Base-by-base conservation (phyloP, 1,140 invertebrate genomes). In the Ceratoteleas bidentatus region DNA sequence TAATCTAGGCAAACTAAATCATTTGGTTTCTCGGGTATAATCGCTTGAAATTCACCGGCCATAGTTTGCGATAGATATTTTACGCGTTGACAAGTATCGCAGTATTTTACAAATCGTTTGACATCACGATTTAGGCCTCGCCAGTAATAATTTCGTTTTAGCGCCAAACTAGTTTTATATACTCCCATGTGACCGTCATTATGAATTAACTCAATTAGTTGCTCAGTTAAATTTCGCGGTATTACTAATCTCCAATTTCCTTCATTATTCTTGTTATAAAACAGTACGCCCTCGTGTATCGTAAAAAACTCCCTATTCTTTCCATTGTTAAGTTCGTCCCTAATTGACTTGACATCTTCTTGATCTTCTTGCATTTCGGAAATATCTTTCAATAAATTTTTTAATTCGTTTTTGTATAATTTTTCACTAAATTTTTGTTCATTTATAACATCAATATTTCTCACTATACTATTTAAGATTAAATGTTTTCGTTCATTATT, bases 141-240 rank as follows among this genome's bases (percentile, higher is more conserved):
- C 49, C 49, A 24, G 16, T 52, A 52, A 24, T 16, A 52, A 16
- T 52, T 52, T 3, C 15, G 5, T 52, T 52, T 52, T 16, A 52
- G 8, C 6, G 14, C 49, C 0, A 0, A 52, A 4, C 1, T 24
- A 7, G 49, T 52, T 52, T 52, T 52, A 52, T 24, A 52, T 8
- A 16, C 15, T 2, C 15, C 49, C 49, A 52, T 16, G 10, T 24
- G 49, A 7, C 49, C 49, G 7, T 52, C 15, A 16, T 24, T 24
- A 8, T 52, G 49, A 52, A 52, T 11, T 24, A 52, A 16, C 4
- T 8, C 15, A 16, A 52, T 24, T 8, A 52, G 1, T 9, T 24
- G 5, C 5, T 52, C 8, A 4, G 9, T 8, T 16, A 52, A 1
- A 16, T 14, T 15, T 16, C 7, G 13, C 4, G 15, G 49, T 8